Conservation (phyloP, 2,797 vertebrate species). For the Gymnothorax reevesii region DNA sequence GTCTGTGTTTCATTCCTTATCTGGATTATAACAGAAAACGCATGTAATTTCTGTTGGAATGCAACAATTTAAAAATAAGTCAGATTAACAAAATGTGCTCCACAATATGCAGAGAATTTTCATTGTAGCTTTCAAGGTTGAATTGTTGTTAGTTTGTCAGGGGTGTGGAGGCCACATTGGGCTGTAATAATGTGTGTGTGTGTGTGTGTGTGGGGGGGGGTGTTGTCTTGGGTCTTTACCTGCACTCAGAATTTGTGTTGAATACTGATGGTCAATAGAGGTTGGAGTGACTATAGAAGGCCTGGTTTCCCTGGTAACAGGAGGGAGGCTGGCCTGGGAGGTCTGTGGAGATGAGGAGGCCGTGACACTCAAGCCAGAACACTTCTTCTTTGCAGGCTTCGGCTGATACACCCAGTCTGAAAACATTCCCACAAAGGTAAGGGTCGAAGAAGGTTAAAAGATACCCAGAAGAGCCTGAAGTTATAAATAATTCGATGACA, state of each 20-base stretch:
- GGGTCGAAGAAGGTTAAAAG: not conserved
- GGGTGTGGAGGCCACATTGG: not conserved
- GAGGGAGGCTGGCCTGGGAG: slow-evolving; percentile 60
- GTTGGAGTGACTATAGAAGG: slow-evolving; percentile 63
- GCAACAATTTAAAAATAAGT: not conserved
- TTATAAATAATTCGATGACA: not conserved
- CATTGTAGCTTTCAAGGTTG: not conserved
- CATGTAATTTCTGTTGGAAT: not conserved
- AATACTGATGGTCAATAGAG: slow-evolving; percentile 11
- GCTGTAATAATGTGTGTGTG: not conserved
- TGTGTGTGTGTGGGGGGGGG: not conserved
- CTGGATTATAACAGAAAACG: not conserved
- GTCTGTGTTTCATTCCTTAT: too few relatives aligned
- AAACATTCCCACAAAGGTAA: not conserved
- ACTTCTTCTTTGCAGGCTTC: slow-evolving; percentile 70
- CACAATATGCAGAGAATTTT: not conserved
- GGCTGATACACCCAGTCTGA: slow-evolving; percentile 81
- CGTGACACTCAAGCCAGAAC: slow-evolving; percentile 54
- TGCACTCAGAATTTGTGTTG: slow-evolving; percentile 15
- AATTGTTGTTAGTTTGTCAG: not conserved
- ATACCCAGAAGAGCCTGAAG: not conserved
- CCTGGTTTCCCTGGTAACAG: slow-evolving; percentile 53
- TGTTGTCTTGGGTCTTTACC: slow-evolving; percentile 12
- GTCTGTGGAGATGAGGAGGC: slow-evolving; percentile 53
- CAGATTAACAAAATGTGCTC: not conserved